Percentiles rank a stretch among this genome's conserved stretches.
Conservation (phyloP, 2,888 invertebrate species). For the Cyrtodaria siliqua region DNA sequence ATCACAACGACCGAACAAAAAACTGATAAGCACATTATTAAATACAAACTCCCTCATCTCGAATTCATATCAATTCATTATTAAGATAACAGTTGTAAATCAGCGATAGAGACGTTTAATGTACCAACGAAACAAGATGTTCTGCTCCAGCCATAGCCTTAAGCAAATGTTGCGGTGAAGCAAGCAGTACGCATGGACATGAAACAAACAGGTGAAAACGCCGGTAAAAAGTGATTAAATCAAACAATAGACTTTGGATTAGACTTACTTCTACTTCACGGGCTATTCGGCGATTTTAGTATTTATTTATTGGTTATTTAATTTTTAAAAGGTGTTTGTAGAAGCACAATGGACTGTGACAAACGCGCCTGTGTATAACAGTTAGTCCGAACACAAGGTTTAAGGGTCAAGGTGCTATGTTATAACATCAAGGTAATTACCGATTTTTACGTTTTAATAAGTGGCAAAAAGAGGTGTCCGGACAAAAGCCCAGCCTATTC, state of each 20-base stretch:
- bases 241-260: slow-evolving; percentile 22
- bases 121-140: too few species aligned
- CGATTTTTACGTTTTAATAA: too few species aligned
- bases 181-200: too few species aligned
- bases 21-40: slow-evolving; percentile 18
- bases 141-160: too few species aligned
- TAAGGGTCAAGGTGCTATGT: too few species aligned
- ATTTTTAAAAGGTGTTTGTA: background rate
- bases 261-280: background rate
- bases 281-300: too few species aligned
- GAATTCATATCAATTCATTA: slow-evolving; percentile 31
- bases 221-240: slow-evolving; percentile 12
- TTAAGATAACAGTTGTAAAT: slow-evolving; percentile 21
- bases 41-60: slow-evolving; percentile 11
- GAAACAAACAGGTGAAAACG: background rate
- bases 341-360: background rate
- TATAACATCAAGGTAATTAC: too few species aligned
- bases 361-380: too few species aligned
- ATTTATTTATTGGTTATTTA: slow-evolving; percentile 1
- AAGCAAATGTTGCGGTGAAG: too few species aligned
- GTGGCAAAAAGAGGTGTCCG: too few species aligned
- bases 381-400: too few species aligned
- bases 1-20: slow-evolving; percentile 12
- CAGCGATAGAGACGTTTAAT: background rate
- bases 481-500: too few species aligned